These are phyloP conservation scores for Rotaria socialis DNA, from an alignment of 2,888 invertebrate species.

Conservation along the genomic window DNA sequence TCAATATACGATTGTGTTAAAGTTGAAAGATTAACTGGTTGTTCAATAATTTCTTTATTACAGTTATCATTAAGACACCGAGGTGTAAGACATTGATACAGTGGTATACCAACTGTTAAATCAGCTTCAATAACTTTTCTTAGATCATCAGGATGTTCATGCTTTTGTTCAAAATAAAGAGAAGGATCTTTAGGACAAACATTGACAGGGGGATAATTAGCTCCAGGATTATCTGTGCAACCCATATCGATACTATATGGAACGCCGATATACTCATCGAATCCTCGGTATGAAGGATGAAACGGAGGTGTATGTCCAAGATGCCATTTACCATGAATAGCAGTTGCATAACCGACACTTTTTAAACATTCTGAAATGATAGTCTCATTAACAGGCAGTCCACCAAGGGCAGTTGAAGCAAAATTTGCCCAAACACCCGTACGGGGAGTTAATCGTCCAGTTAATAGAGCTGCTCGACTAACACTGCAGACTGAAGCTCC, in stretches of 20 bases:
- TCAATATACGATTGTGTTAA: constrained; percentile 17
- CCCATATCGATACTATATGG: constrained; percentile 26
- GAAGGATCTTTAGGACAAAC: constrained; percentile 9
- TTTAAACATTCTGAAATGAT: background rate
- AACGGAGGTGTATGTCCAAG: background rate
- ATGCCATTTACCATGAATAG: constrained; percentile 26
- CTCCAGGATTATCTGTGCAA: constrained; percentile 10
- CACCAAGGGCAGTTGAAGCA: background rate
- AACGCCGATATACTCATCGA: background rate
- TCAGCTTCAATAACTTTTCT: constrained; percentile 3
- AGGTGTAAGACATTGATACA: constrained; percentile 18
- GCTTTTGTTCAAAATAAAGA: background rate
- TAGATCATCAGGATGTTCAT: background rate
- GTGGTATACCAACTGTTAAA: constrained; percentile 22
- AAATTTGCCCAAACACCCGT: background rate
- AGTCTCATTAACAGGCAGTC: background rate
- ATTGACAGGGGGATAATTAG: constrained; percentile 8
- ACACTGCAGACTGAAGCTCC: background rate
- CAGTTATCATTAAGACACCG: background rate
- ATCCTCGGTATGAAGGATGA: constrained; percentile 12
- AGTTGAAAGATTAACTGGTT: constrained; percentile 23
- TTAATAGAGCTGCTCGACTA: background rate
- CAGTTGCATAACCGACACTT: background rate
- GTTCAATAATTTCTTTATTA: constrained; percentile 29
- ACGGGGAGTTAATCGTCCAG: constrained; percentile 4